Evolutionary conservation across 2,888 invertebrate species (phyloP).

Genomic region (Phlogophora meticulosa): DNA sequence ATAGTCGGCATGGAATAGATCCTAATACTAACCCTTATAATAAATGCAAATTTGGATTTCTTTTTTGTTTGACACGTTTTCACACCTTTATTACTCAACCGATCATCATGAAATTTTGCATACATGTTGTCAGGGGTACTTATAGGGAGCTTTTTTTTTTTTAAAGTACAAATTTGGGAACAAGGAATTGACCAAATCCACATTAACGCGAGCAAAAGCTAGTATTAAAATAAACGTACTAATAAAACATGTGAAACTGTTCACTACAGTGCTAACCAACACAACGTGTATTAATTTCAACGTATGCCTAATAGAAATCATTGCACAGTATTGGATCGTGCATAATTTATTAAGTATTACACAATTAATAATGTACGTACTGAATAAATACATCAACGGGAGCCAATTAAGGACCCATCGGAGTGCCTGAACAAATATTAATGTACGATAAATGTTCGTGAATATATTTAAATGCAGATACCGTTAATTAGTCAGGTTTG

Average conservation of each 20-base stretch:
- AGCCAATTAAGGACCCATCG: constrained; percentile 36
- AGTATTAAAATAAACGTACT: no score
- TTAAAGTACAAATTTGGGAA: no score
- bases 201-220: no score
- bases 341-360: constrained; percentile 10
- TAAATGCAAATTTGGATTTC: no score
- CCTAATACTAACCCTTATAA: no score
- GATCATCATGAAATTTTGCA: no score
- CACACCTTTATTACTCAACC: no score
- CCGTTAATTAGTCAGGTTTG: constrained; percentile 44
- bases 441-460: constrained; percentile 7
- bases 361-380: constrained; percentile 36
- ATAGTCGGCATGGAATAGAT: no score
- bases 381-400: constrained; percentile 37
- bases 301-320: background rate
- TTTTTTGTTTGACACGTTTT: no score
- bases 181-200: no score
- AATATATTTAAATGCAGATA: constrained; percentile 29
- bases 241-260: background rate
- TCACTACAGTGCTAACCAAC: background rate
- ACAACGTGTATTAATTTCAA: background rate
- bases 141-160: no score
- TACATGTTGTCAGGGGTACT: no score
- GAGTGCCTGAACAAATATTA: constrained; percentile 26
- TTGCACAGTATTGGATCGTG: background rate